Percentiles rank a stretch among this genome's conserved stretches.
Evolutionary conservation across 2,888 invertebrate genomes (phyloP).

Genomic region (Teleiodes luculella): DNA sequence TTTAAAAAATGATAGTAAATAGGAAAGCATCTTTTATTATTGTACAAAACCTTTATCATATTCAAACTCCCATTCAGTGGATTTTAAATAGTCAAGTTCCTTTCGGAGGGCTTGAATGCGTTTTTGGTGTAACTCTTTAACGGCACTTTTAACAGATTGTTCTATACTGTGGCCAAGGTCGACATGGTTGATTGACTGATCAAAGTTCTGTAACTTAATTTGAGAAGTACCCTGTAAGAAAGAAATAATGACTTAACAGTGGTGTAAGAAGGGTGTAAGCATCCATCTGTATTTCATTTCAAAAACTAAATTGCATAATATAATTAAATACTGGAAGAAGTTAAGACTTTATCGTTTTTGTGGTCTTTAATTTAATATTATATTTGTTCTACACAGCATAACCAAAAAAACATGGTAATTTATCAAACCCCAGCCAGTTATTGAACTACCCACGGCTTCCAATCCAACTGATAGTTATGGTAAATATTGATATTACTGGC

Average conservation of each 20-base stretch:
- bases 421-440: no score
- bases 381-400: no score
- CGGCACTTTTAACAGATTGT: constrained; percentile 74
- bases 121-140: constrained; percentile 84
- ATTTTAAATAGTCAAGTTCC: constrained; percentile 87
- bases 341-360: no score
- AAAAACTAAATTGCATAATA: no score
- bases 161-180: constrained; percentile 76
- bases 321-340: no score
- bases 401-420: no score
- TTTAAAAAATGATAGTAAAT: constrained; percentile 56
- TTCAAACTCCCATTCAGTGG: constrained; percentile 90
- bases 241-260: constrained; percentile 22
- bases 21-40: constrained; percentile 66
- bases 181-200: constrained; percentile 71
- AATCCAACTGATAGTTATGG: no score
- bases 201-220: constrained; percentile 56
- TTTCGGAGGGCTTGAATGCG: constrained; percentile 84
- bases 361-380: no score
- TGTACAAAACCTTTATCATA: constrained; percentile 83
- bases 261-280: no score
- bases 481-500: no score
- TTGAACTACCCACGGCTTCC: no score
- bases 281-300: no score
- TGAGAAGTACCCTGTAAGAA: constrained; percentile 45